Conservation (phyloP, 37 sponge, comb jelly and placozoan genomes). For the Amphimedon queenslandica region DNA sequence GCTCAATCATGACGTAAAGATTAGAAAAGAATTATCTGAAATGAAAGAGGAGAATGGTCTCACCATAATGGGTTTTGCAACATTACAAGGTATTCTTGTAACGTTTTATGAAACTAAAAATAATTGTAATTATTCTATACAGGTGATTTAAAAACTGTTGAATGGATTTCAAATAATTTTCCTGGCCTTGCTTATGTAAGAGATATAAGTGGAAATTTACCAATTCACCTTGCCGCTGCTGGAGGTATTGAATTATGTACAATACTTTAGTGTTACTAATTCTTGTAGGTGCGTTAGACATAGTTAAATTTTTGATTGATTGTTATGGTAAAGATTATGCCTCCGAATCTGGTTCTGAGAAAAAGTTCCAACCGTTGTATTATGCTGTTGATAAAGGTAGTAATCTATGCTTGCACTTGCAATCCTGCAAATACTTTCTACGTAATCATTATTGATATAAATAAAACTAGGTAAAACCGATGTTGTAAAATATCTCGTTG, state of each 20-base stretch:
- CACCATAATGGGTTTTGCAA: slow-evolving; percentile 50
- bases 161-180: slow-evolving; percentile 56
- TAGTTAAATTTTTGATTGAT: slow-evolving; percentile 62
- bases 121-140: background rate
- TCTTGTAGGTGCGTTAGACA: slow-evolving; percentile 53
- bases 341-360: slow-evolving; percentile 40
- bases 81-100: slow-evolving; percentile 52
- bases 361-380: slow-evolving; percentile 58
- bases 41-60: slow-evolving; percentile 53
- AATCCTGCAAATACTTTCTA: background rate
- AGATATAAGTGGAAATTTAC: slow-evolving; percentile 54
- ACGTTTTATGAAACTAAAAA: background rate
- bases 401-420: background rate
- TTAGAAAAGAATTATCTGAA: slow-evolving; percentile 16
- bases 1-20: background rate
- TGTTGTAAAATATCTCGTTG: slow-evolving; percentile 58
- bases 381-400: slow-evolving; percentile 80
- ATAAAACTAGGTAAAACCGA: slow-evolving; percentile 40
- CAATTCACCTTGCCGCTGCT: slow-evolving; percentile 87
- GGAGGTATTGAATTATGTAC: slow-evolving; percentile 41
- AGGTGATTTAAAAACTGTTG: slow-evolving; percentile 58
- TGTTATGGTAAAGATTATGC: slow-evolving; percentile 54
- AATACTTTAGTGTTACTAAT: background rate
- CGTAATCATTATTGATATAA: background rate
- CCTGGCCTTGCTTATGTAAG: slow-evolving; percentile 30